A percentile compares a stretch with the other conserved stretches of the same genome.
These are phyloP conservation scores for Aphrocallistes beatrix DNA, from an alignment of 37 sponge, comb jelly and placozoan genomes.

Conservation along the genomic window DNA sequence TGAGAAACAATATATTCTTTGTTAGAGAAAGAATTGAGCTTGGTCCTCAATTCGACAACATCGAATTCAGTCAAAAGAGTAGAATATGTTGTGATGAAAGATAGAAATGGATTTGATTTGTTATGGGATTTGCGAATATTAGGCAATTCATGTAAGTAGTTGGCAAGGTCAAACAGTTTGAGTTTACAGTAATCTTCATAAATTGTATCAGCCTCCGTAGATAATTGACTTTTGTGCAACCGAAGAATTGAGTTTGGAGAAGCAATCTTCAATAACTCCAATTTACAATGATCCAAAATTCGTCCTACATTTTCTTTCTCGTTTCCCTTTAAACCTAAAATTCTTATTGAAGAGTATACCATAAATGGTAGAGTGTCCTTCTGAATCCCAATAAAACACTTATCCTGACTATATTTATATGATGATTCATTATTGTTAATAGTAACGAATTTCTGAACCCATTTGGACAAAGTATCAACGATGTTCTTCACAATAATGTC, in stretches of 20 bases:
- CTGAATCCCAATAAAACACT: constrained; percentile 5
- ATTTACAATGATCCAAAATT: neutral
- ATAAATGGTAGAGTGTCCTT: neutral
- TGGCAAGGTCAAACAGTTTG: neutral
- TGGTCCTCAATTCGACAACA: neutral
- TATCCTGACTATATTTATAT: neutral
- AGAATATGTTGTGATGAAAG: neutral
- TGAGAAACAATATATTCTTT: neutral
- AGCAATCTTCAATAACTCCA: neutral
- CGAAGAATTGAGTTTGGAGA: neutral
- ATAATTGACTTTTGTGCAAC: neutral
- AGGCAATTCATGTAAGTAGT: neutral
- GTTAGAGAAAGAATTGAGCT: neutral
- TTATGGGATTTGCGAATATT: neutral
- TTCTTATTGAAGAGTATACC: neutral
- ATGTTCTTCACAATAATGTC: neutral
- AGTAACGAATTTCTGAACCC: neutral
- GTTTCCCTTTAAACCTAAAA: neutral
- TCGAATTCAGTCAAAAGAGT: neutral
- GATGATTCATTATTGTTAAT: neutral
- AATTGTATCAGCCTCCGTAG: neutral
- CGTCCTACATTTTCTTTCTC: neutral
- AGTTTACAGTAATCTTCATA: neutral
- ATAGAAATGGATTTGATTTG: neutral
- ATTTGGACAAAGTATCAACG: neutral